Conservation (phyloP, 1,140 invertebrate genomes). For the Trichonephila clavipes region DNA sequence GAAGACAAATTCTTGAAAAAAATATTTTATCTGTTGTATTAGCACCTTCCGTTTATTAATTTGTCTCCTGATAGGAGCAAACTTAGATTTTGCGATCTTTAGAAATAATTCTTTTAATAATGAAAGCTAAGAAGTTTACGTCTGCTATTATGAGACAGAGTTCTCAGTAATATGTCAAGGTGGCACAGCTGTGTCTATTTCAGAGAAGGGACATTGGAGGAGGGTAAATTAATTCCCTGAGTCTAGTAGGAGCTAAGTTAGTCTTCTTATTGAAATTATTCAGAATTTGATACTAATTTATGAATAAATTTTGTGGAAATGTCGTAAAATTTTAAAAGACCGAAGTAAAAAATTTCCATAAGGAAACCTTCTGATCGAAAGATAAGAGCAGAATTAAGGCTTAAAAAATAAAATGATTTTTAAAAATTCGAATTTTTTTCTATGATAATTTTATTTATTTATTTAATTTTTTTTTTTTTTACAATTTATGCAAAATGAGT, state of each 20-base stretch:
- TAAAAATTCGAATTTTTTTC: too few species aligned
- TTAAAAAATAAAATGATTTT: too few species aligned
- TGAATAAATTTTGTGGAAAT: neutral
- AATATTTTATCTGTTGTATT: constrained; percentile 45
- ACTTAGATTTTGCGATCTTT: constrained; percentile 24
- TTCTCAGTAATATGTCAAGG: constrained; percentile 9
- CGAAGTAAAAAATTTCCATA: too few species aligned
- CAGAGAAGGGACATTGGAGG: neutral
- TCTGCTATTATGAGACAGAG: constrained; percentile 39
- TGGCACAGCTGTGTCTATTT: neutral
- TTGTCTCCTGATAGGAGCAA: neutral
- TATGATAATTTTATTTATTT: too few species aligned
- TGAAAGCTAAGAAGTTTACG: constrained; percentile 39
- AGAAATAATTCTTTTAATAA: constrained; percentile 29
- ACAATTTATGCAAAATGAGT: too few species aligned
- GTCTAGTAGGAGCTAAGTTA: neutral
- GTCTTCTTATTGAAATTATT: neutral
- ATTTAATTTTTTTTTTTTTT: too few species aligned
- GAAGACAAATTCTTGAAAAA: neutral
- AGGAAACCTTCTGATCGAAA: too few species aligned
- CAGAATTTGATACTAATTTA: neutral
- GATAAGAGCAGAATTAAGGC: too few species aligned
- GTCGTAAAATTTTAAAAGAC: too few species aligned
- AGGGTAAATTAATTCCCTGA: neutral
- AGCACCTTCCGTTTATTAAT: constrained; percentile 36